phyloP scores from a whole-genome alignment of 2,797 vertebrate genomes.

The Anableps anableps region DNA sequence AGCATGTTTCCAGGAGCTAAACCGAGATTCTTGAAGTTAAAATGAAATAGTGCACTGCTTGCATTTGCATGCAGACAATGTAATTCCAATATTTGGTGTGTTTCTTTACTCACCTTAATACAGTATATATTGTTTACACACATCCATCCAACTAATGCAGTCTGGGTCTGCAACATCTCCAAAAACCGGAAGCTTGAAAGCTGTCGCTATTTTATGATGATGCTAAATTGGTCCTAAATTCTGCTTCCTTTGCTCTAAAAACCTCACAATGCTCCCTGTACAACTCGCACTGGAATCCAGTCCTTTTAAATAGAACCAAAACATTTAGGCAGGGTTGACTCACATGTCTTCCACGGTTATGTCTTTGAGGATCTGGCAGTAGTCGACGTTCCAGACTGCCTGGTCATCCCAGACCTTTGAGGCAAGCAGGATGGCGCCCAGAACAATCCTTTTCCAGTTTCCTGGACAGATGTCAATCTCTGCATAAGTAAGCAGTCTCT shows the following conservation, averaged over 20 bases:
- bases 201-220: neutral
- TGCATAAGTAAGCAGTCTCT: conserved; percentile 94
- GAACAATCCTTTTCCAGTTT: conserved; percentile 96
- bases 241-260: neutral
- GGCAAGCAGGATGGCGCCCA: conserved; percentile 94
- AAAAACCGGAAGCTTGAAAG: neutral
- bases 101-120: neutral
- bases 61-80: neutral
- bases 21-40: neutral
- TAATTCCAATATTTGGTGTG: neutral
- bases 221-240: neutral
- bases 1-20: neutral
- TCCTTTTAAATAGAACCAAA: neutral
- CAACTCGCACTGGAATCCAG: neutral
- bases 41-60: neutral
- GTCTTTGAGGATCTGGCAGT: conserved; percentile 98
- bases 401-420: conserved; percentile 99
- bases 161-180: neutral
- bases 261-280: neutral
- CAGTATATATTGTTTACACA: neutral
- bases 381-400: conserved; percentile 98
- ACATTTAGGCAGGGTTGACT: conserved; percentile 61
- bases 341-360: conserved; percentile 97
- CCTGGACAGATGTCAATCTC: conserved; percentile 95
- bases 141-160: neutral